A percentile compares a stretch with the other conserved stretches of the same genome.
Evolutionary conservation across 2,113 vertebrate genomes (phyloP).

Genomic region (Clupea harengus): DNA sequence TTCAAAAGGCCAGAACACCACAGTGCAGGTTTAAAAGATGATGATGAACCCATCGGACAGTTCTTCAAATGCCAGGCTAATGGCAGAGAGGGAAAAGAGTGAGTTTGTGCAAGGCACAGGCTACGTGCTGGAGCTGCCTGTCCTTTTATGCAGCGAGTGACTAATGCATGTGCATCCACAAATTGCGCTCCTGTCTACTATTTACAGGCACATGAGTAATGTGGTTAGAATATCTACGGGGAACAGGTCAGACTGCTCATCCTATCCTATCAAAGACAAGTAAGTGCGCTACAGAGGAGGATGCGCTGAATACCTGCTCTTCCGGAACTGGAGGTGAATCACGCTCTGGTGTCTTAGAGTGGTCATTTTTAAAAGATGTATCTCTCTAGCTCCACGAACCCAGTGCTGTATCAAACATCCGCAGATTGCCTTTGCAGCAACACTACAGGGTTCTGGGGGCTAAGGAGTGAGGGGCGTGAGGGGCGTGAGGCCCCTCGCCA

Average conservation of each 20-base stretch:
- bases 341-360: not conserved
- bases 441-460: not conserved
- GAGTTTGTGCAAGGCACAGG: not conserved
- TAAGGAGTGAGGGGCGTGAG: not conserved
- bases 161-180: conserved; percentile 5
- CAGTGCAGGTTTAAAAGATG: not conserved
- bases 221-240: not conserved
- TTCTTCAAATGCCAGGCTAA: not conserved
- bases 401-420: not conserved
- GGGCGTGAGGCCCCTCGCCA: too few species aligned
- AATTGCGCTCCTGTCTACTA: not conserved
- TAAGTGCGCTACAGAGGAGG: not conserved
- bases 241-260: not conserved
- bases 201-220: conserved; percentile 6
- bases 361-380: not conserved
- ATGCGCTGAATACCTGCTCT: not conserved
- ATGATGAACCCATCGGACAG: not conserved
- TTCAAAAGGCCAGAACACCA: not conserved
- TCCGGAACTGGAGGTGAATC: not conserved
- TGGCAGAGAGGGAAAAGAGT: not conserved
- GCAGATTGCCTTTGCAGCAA: not conserved
- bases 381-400: not conserved
- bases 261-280: not conserved
- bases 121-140: not conserved
- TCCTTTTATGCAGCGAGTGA: not conserved